A percentile compares a stretch with the other conserved stretches of the same genome.
Conservation (phyloP, 2,797 vertebrate genomes). For the Danionella dracula region DNA sequence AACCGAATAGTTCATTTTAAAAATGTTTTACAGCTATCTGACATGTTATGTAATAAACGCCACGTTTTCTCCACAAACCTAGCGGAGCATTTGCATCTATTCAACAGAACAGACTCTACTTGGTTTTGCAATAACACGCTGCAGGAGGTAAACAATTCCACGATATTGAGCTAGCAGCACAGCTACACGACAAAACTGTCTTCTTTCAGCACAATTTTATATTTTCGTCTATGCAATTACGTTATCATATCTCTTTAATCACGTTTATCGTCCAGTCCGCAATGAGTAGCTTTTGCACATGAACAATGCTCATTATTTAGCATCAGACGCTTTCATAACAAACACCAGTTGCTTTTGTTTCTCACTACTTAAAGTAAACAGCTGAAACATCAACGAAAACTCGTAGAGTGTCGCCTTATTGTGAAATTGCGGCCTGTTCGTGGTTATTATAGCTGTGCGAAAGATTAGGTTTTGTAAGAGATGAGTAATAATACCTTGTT, state of each 20-base stretch:
- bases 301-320: background rate
- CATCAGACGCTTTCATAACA: conserved; percentile 21
- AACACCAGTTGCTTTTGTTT: conserved; percentile 34
- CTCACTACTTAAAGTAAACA: conserved; percentile 3
- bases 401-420: background rate
- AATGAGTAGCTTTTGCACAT: background rate
- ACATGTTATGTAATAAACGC: too few species aligned
- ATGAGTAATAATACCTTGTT: conserved; percentile 19
- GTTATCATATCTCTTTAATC: background rate
- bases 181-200: conserved; percentile 15
- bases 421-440: background rate
- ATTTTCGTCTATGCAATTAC: background rate
- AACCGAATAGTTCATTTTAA: too few species aligned
- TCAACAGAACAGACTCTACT: background rate
- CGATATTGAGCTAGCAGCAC: conserved; percentile 15
- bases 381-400: background rate
- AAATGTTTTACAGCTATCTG: too few species aligned
- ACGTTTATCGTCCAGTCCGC: background rate
- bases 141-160: background rate
- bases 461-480: background rate
- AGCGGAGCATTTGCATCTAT: background rate
- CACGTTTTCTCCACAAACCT: too few species aligned
- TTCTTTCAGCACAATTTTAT: background rate
- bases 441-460: background rate
- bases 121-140: background rate